Conservation (phyloP, 1,140 invertebrate genomes). For the Fopius arisanus region DNA sequence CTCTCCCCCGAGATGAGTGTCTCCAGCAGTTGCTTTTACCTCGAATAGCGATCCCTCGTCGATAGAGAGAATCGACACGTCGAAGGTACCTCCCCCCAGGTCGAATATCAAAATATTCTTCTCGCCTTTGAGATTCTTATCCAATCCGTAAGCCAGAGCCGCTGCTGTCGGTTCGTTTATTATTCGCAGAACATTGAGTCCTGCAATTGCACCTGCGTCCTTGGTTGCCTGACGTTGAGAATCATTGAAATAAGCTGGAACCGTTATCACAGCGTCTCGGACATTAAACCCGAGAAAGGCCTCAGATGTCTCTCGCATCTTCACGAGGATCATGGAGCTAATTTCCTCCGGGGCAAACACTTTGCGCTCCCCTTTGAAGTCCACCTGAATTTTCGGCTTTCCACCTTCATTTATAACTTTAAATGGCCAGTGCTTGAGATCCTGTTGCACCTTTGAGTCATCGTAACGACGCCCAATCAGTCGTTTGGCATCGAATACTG, state of each 20-base stretch:
- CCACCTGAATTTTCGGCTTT: constrained; percentile 72
- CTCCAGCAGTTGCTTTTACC: constrained; percentile 75
- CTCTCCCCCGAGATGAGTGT: constrained; percentile 80
- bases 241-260: constrained; percentile 78
- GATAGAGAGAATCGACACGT: constrained; percentile 78
- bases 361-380: constrained; percentile 78
- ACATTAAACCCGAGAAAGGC: constrained; percentile 66
- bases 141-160: constrained; percentile 83
- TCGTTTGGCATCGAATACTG: constrained; percentile 67
- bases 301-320: constrained; percentile 78
- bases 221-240: constrained; percentile 74
- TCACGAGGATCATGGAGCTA: constrained; percentile 83
- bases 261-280: constrained; percentile 74
- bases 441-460: constrained; percentile 74
- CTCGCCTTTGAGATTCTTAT: constrained; percentile 81
- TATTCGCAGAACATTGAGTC: constrained; percentile 82
- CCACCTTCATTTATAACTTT: constrained; percentile 69
- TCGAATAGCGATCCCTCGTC: constrained; percentile 65
- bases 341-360: constrained; percentile 80
- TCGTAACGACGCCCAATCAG: constrained; percentile 69
- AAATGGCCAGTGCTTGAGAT: constrained; percentile 77
- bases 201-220: constrained; percentile 79
- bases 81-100: constrained; percentile 78
- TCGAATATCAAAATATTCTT: constrained; percentile 78
- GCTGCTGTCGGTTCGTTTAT: constrained; percentile 85